Percentiles rank a stretch among this genome's conserved stretches.
These are phyloP conservation scores for Lottia gigantea DNA, from an alignment of 2,888 invertebrate species.

Conservation along the genomic window DNA sequence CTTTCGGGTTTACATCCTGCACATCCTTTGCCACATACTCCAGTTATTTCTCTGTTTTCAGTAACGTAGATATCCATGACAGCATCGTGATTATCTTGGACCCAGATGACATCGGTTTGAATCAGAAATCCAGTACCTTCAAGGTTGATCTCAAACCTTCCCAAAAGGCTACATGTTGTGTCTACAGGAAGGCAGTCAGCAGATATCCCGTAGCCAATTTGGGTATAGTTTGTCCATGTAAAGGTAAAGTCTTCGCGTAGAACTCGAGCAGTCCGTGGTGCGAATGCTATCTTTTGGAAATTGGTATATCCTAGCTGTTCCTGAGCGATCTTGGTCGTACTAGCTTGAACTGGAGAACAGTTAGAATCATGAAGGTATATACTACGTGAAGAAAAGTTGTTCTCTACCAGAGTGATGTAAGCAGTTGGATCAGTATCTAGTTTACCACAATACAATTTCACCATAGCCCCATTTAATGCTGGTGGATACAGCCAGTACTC, in stretches of 20 bases:
- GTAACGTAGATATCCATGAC: neutral
- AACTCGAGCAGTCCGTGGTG: neutral
- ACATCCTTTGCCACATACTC: neutral
- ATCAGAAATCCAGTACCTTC: neutral
- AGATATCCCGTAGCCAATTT: neutral
- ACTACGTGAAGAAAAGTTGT: neutral
- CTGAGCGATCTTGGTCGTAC: neutral
- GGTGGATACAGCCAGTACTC: slow-evolving; percentile 5
- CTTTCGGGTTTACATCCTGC: neutral
- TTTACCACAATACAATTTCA: neutral
- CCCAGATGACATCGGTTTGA: neutral
- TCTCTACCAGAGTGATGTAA: neutral
- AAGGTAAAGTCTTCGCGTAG: neutral
- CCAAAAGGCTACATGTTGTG: neutral
- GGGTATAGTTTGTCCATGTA: neutral
- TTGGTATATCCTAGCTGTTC: neutral
- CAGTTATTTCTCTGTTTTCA: neutral
- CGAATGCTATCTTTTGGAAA: neutral
- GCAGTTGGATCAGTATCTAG: neutral
- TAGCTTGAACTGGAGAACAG: neutral
- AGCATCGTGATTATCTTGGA: neutral
- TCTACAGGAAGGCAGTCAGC: neutral
- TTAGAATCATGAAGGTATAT: neutral
- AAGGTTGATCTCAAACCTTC: neutral
- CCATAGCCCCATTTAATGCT: neutral